Evolutionary conservation across 2,113 vertebrate species (phyloP).

Genomic region (Rhinichthys klamathensis): DNA sequence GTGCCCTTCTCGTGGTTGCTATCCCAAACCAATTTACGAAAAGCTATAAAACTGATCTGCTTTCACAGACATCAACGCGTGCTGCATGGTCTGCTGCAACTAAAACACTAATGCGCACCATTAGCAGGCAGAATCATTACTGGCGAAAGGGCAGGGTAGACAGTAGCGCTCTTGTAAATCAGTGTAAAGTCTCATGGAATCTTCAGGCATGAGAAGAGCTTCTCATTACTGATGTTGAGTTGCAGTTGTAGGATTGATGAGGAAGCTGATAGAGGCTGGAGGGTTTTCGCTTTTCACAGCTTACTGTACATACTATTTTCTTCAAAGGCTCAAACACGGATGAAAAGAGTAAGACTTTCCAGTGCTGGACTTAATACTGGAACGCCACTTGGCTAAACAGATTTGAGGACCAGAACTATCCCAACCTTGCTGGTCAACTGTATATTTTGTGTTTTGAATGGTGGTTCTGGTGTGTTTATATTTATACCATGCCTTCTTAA

Average conservation of each 20-base stretch:
- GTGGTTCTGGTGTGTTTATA: neutral
- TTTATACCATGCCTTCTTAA: neutral
- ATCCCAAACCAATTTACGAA: slow-evolving; percentile 35
- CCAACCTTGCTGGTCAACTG: neutral
- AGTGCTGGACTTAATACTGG: neutral
- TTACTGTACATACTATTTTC: neutral
- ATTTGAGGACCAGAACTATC: neutral
- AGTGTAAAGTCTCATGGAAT: slow-evolving; percentile 55
- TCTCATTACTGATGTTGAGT: slow-evolving; percentile 65
- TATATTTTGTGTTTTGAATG: neutral
- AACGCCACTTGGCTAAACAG: neutral
- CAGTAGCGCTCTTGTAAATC: slow-evolving; percentile 63
- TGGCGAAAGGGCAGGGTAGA: slow-evolving; percentile 44
- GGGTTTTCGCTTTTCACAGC: neutral
- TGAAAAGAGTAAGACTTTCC: neutral
- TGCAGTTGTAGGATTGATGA: slow-evolving; percentile 63
- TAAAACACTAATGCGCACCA: slow-evolving; percentile 42
- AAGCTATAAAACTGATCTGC: slow-evolving; percentile 23
- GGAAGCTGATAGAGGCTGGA: slow-evolving; percentile 36
- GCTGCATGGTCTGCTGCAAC: slow-evolving; percentile 28
- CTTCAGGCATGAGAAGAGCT: slow-evolving; percentile 62
- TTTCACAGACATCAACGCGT: slow-evolving; percentile 7
- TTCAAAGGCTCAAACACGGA: neutral
- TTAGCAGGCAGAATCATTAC: slow-evolving; percentile 65
- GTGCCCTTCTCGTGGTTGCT: neutral